Conservation (phyloP, 2,113 vertebrate species). For the Scomber colias region DNA sequence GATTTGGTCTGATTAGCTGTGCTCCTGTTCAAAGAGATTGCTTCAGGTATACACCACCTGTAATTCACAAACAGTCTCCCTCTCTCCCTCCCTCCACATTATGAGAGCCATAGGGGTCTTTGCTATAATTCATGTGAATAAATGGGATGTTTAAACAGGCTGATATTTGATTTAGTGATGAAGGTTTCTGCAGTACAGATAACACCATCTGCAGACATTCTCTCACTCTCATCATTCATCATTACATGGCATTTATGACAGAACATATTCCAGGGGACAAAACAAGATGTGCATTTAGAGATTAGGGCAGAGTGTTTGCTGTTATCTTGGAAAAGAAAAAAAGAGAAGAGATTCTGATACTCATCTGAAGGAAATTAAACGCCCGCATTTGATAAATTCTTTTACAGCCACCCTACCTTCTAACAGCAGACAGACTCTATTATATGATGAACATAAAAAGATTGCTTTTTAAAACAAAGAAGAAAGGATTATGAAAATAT, state of each 20-base stretch:
- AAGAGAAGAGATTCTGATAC: constrained; percentile 20
- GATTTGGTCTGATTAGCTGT: constrained; percentile 52
- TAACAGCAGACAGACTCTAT: not conserved
- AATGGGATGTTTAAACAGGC: constrained; percentile 66
- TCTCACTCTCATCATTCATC: constrained; percentile 58
- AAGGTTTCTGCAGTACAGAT: constrained; percentile 59
- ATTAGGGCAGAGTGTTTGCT: constrained; percentile 31
- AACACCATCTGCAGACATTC: constrained; percentile 56
- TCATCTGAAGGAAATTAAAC: constrained; percentile 31
- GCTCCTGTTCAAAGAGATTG: constrained; percentile 47
- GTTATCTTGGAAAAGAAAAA: constrained; percentile 19
- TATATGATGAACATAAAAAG: constrained; percentile 9
- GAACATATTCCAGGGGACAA: constrained; percentile 57
- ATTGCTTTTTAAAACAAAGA: not conserved
- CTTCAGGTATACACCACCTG: constrained; percentile 48
- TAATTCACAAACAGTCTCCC: constrained; percentile 43
- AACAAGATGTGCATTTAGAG: constrained; percentile 58
- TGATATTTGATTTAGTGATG: constrained; percentile 70
- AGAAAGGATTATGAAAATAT: not conserved
- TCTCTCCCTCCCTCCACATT: not conserved
- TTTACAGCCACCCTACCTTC: not conserved
- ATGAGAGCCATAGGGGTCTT: constrained; percentile 43
- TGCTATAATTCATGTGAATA: constrained; percentile 70
- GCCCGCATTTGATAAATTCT: not conserved
- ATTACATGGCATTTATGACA: constrained; percentile 49